Conservation (phyloP, 2,797 vertebrate genomes). For the Chaenodraco wilsoni region DNA sequence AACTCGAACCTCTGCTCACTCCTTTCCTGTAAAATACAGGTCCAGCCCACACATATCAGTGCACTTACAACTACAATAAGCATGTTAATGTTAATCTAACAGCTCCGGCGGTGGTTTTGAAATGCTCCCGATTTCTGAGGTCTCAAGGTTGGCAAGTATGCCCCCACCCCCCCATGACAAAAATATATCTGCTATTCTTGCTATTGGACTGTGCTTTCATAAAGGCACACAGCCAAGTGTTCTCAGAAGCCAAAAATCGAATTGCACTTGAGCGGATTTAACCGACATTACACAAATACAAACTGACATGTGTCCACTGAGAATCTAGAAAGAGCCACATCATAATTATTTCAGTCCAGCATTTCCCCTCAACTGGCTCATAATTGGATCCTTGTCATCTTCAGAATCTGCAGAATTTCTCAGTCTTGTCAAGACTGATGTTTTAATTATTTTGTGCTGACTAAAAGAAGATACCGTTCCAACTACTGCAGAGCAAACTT, state of each 20-base stretch:
- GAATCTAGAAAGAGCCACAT: conserved; percentile 10
- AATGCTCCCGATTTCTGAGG: no score
- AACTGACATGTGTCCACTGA: conserved; percentile 21
- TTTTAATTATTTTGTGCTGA: background rate
- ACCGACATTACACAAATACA: conserved; percentile 3
- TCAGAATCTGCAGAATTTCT: background rate
- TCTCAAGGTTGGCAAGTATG: no score
- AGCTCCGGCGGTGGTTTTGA: no score
- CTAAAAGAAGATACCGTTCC: background rate
- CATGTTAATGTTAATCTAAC: no score
- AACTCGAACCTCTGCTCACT: no score
- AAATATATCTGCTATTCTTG: background rate
- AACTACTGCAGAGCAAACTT: no score
- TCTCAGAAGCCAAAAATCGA: background rate
- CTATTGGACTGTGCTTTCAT: background rate
- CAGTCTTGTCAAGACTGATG: background rate
- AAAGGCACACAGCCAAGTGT: background rate
- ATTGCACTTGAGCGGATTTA: background rate
- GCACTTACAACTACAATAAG: no score
- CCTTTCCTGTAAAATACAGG: no score
- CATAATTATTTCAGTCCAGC: conserved; percentile 30
- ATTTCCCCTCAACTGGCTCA: background rate
- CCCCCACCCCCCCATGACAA: background rate
- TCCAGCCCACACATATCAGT: no score
- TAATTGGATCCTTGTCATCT: background rate